phyloP scores from a whole-genome alignment of 1,140 invertebrate species.

The Euschistus heros region DNA sequence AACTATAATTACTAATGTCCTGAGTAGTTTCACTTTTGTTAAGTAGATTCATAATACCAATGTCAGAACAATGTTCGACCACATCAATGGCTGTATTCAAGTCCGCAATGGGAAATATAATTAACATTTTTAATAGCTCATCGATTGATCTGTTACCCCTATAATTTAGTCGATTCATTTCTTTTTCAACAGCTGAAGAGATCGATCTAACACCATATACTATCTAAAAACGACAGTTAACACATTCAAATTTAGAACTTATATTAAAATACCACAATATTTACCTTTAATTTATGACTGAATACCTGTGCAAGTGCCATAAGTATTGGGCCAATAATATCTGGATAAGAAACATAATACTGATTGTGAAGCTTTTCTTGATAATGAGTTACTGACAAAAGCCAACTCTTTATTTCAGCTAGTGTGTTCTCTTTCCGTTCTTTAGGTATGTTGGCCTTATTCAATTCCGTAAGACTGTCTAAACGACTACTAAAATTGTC shows the following conservation, averaged over 20 bases:
- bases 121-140: slow-evolving; percentile 4
- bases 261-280: slow-evolving; percentile 31
- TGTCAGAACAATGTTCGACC: no score
- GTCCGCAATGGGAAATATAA: slow-evolving; percentile 22
- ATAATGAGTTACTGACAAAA: background rate
- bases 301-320: slow-evolving; percentile 6
- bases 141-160: slow-evolving; percentile 9
- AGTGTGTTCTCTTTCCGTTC: background rate
- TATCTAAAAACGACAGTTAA: slow-evolving; percentile 20
- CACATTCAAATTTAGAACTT: background rate
- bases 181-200: slow-evolving; percentile 10
- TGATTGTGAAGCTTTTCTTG: background rate
- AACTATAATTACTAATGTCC: background rate
- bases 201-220: slow-evolving; percentile 25
- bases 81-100: slow-evolving; percentile 15
- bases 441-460: background rate
- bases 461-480: background rate
- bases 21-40: slow-evolving; percentile 1
- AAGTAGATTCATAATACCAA: background rate
- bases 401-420: background rate
- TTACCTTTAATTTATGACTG: slow-evolving; percentile 22
- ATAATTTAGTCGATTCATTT: background rate
- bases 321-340: background rate
- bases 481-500: background rate
- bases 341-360: background rate